Percentiles rank a stretch among this genome's conserved stretches.
Conservation (phyloP, 2,888 invertebrate genomes). For the Steinernema carpocapsae region DNA sequence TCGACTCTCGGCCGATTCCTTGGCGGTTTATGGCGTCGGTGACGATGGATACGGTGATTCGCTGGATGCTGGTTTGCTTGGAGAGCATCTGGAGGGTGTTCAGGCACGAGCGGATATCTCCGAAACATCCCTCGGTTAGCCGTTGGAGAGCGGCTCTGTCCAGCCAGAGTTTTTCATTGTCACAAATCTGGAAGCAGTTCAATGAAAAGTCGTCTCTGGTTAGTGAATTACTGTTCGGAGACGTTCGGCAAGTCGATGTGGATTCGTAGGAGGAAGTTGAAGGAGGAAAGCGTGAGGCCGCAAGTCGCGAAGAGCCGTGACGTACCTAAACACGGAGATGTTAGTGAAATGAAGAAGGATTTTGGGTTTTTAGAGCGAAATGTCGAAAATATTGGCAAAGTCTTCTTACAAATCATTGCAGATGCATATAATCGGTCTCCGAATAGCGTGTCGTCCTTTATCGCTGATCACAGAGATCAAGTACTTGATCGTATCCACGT, state of each 20-base stretch:
- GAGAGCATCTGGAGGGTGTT: conserved; percentile 79
- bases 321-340: conserved; percentile 67
- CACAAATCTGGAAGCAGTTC: conserved; percentile 68
- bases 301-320: conserved; percentile 81
- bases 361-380: background rate
- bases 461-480: conserved; percentile 47
- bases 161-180: conserved; percentile 75
- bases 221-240: conserved; percentile 71
- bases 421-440: conserved; percentile 89
- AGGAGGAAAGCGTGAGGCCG: conserved; percentile 81
- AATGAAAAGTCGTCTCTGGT: conserved; percentile 1
- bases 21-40: conserved; percentile 14
- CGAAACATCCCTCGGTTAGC: conserved; percentile 82
- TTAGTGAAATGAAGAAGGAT: too few species aligned
- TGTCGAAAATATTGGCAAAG: background rate
- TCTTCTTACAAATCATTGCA: conserved; percentile 89
- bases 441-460: conserved; percentile 66
- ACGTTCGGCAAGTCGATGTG: conserved; percentile 74
- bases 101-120: conserved; percentile 89
- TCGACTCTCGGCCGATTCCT: conserved; percentile 37
- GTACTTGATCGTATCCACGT: conserved; percentile 72
- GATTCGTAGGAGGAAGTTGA: conserved; percentile 71
- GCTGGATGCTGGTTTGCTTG: background rate
- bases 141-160: conserved; percentile 79
- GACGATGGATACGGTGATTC: conserved; percentile 11